Evolutionary conservation across 2,888 invertebrate genomes (phyloP).

Genomic region (Tipula unca): DNA sequence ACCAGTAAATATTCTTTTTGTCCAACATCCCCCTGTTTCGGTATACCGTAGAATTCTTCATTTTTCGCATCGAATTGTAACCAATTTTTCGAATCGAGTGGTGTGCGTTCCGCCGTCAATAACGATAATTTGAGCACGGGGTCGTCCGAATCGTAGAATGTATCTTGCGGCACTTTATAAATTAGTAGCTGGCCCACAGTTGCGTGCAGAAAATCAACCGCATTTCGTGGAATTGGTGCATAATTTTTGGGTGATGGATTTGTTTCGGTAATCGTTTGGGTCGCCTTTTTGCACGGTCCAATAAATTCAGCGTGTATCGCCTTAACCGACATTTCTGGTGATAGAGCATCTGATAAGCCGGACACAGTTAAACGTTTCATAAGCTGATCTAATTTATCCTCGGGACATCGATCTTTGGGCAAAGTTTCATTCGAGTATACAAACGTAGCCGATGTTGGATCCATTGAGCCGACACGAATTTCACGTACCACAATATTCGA

Average conservation of each 20-base stretch:
- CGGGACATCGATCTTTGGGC: constrained; percentile 69
- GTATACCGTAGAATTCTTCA: constrained; percentile 83
- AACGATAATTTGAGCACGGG: constrained; percentile 56
- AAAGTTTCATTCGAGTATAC: constrained; percentile 75
- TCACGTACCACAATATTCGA: constrained; percentile 38
- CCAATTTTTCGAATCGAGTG: constrained; percentile 65
- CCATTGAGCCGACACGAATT: constrained; percentile 36
- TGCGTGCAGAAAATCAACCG: constrained; percentile 75
- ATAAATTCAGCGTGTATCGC: constrained; percentile 57
- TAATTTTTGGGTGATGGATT: constrained; percentile 55
- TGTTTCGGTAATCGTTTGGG: constrained; percentile 42
- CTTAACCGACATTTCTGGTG: constrained; percentile 56
- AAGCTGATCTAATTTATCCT: constrained; percentile 59
- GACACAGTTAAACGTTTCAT: constrained; percentile 47
- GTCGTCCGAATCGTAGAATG: constrained; percentile 85
- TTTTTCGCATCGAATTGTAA: constrained; percentile 81
- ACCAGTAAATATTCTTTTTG: constrained; percentile 57
- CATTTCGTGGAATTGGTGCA: constrained; percentile 72
- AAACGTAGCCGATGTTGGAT: constrained; percentile 49
- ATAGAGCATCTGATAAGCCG: constrained; percentile 52
- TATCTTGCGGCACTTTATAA: constrained; percentile 75
- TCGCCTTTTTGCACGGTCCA: constrained; percentile 55
- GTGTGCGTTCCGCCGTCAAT: constrained; percentile 60
- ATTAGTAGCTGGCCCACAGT: constrained; percentile 73
- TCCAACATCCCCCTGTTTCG: constrained; percentile 61